Base-by-base conservation (phyloP, 2,113 vertebrate species). In the Nannobrachium achirus region DNA sequence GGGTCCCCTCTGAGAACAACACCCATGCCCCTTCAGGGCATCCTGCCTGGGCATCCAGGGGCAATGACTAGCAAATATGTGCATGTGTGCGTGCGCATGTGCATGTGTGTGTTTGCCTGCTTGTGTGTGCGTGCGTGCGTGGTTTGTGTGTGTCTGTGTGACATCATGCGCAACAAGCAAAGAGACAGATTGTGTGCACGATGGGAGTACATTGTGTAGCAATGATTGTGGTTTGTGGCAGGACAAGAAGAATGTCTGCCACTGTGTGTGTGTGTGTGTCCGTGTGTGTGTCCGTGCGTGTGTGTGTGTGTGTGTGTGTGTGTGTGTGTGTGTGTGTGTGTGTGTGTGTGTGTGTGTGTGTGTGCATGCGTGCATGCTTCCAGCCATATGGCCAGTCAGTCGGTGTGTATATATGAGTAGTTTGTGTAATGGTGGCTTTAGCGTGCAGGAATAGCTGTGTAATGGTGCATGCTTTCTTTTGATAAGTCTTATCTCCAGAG, bases 401-500 rank as follows among this genome's bases (percentile, higher is more conserved):
- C 38, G 58, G 49, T 74, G 57, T 42, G 62, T 62, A 18, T 79
- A 10, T 46, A 13, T 13, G 58, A 57, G 64, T 41, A 33, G 38
- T 61, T 40, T 67, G 59, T 71, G 70, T 75, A 78, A 79, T 80
- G 71, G 79, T 46, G 60, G 74, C 76, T 82, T 71, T 46, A 48
- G 76, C 25, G 72, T 73, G 81, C 83, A 78, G 82, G 73, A 86
- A 86, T 83, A 88, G 80, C 75, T 77, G 84, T 84, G 79, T 90
- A 89, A 90, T 90, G 89, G 84, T 77, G 80, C 80, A 56, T 85
- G 77, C 58, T 67, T 56, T 60, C 84, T 83, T 87, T 88, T 85
- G 83, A 85, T 89, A 89, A 84, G 65, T 85, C 80, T 67, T 85
- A 89, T 89, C 85, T 85, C 73, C 73, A 75, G 69, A 84, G 87